phyloP scores from a whole-genome alignment of 1,140 invertebrate species.

The Dysdera silvatica region DNA sequence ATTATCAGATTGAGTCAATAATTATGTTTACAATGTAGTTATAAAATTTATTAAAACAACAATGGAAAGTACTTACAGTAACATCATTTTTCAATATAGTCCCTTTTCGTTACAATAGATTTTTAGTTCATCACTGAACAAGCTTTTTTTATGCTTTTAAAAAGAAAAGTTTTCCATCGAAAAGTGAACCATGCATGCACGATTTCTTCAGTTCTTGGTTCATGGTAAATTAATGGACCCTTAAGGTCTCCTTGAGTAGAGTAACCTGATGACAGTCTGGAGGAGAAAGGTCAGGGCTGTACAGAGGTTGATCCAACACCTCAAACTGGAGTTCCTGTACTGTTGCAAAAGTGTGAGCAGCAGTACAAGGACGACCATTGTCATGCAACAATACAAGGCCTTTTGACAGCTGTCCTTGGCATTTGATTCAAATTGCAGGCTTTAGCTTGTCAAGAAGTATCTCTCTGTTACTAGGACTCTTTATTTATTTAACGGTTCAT shows the following conservation, averaged over 20 bases:
- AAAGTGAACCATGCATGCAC: constrained; percentile 1
- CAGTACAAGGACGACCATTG: constrained; percentile 36
- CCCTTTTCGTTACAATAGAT: too few relatives aligned
- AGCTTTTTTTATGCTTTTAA: constrained; percentile 1
- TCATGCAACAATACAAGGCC: constrained; percentile 32
- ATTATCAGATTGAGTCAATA: too few relatives aligned
- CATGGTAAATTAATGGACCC: neutral
- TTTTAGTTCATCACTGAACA: constrained; percentile 12
- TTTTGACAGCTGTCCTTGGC: constrained; percentile 5
- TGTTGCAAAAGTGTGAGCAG: constrained; percentile 21
- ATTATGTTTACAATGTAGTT: too few relatives aligned
- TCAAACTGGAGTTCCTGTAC: constrained; percentile 44
- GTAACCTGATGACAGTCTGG: neutral
- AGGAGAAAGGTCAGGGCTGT: constrained; percentile 15
- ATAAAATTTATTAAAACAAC: too few relatives aligned
- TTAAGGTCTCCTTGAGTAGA: constrained; percentile 9
- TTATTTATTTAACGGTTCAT: too few relatives aligned
- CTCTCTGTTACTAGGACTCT: constrained; percentile 1
- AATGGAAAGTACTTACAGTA: too few relatives aligned
- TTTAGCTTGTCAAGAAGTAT: constrained; percentile 13
- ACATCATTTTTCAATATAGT: constrained; percentile 5
- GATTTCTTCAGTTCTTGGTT: neutral
- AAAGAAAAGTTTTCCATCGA: constrained; percentile 1
- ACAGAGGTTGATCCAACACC: constrained; percentile 37
- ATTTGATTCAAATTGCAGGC: constrained; percentile 15